Conservation (phyloP, 2,797 vertebrate genomes). For the Momotus momota region DNA sequence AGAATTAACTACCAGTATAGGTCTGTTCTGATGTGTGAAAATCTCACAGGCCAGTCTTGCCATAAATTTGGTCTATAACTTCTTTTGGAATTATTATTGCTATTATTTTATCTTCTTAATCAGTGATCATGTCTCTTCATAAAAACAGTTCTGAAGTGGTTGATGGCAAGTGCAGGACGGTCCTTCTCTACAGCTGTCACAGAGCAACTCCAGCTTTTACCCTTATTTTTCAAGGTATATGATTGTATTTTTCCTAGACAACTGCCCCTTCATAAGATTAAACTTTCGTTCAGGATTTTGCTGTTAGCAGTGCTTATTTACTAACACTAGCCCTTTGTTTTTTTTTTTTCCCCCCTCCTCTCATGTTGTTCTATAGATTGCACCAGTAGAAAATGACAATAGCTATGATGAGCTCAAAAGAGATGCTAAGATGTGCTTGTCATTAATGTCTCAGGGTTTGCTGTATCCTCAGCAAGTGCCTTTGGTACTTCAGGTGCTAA, state of each 20-base stretch:
- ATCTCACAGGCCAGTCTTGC: neutral
- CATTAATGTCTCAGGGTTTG: slow-evolving; percentile 97
- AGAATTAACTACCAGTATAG: neutral
- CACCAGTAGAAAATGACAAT: slow-evolving; percentile 96
- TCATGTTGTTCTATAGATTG: slow-evolving; percentile 83
- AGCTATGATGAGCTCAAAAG: slow-evolving; percentile 97
- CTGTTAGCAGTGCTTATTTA: neutral
- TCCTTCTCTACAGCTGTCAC: slow-evolving; percentile 93
- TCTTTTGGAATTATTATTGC: neutral
- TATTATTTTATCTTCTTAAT: neutral
- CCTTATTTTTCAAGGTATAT: slow-evolving; percentile 94
- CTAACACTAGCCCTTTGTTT: neutral
- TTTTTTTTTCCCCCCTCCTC: neutral
- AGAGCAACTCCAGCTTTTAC: slow-evolving; percentile 92
- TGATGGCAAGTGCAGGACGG: slow-evolving; percentile 95
- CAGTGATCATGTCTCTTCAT: neutral
- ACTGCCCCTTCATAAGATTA: neutral
- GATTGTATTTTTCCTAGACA: neutral
- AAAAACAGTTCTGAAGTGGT: slow-evolving; percentile 92
- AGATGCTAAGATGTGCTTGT: slow-evolving; percentile 96
- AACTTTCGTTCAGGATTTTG: neutral
- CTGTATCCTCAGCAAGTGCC: slow-evolving; percentile 95
- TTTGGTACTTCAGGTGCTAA: slow-evolving; percentile 90
- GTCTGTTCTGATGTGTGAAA: neutral
- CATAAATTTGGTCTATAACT: neutral